Conservation (phyloP, 2,797 vertebrate species). For the Spondyliosoma cantharus region DNA sequence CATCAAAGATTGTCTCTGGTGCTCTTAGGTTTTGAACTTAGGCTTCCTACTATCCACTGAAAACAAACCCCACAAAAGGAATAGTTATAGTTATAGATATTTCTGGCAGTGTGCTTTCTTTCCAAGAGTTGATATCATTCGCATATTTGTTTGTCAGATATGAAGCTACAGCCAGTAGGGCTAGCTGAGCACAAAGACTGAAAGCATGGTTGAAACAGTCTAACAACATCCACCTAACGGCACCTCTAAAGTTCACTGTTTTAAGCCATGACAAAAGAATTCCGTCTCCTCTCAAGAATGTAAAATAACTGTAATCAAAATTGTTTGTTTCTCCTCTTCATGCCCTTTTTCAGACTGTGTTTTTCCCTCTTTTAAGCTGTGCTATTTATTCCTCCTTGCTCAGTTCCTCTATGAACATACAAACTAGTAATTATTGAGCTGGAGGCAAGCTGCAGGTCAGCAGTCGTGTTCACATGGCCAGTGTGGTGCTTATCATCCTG, state of each 20-base stretch:
- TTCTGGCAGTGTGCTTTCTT: not conserved
- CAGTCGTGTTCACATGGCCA: constrained; percentile 47
- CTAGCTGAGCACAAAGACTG: not conserved
- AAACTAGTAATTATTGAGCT: constrained; percentile 46
- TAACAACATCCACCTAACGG: not conserved
- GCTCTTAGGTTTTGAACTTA: not conserved
- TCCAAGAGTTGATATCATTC: not conserved
- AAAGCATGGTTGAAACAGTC: not conserved
- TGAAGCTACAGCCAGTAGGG: not conserved
- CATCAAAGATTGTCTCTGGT: not conserved
- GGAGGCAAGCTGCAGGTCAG: constrained; percentile 14
- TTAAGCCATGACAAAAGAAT: constrained; percentile 12
- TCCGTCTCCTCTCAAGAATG: constrained; percentile 11
- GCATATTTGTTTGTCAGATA: not conserved
- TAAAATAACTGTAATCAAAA: constrained; percentile 40
- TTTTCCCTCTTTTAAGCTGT: constrained; percentile 14
- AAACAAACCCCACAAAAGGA: not conserved
- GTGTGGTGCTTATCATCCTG: constrained; percentile 47
- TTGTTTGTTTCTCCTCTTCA: not conserved
- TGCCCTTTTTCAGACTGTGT: constrained; percentile 4
- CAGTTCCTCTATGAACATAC: constrained; percentile 5
- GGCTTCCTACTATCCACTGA: not conserved
- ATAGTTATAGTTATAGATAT: not conserved
- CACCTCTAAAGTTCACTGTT: not conserved
- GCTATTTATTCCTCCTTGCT: not conserved